phyloP scores from a whole-genome alignment of 2,113 vertebrate species.

The Ictalurus furcatus region DNA sequence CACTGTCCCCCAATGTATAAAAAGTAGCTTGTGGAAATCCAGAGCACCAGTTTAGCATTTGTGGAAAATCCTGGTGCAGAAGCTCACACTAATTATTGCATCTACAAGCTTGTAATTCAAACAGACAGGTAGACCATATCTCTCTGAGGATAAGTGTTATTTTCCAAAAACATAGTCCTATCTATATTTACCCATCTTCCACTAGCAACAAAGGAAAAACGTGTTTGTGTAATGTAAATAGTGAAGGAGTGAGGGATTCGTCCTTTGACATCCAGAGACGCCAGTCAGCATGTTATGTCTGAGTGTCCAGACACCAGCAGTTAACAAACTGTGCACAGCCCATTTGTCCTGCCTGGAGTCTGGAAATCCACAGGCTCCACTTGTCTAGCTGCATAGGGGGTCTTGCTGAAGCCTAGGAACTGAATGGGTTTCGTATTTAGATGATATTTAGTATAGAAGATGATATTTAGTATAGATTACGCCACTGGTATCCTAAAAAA shows the following conservation, averaged over 20 bases:
- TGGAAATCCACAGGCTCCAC: conserved; percentile 18
- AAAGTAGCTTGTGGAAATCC: conserved; percentile 31
- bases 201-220: conserved; percentile 8
- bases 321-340: conserved; percentile 40
- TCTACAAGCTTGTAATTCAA: conserved; percentile 35
- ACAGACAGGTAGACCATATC: not conserved
- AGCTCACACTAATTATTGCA: conserved; percentile 33
- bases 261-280: conserved; percentile 23
- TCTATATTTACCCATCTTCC: conserved; percentile 18
- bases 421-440: not conserved
- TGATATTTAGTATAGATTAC: not conserved
- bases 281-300: conserved; percentile 22
- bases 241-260: not conserved
- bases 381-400: conserved; percentile 27
- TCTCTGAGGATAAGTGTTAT: not conserved
- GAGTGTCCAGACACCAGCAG: conserved; percentile 20
- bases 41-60: conserved; percentile 30
- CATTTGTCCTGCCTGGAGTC: conserved; percentile 39
- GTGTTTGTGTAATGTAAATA: conserved; percentile 6
- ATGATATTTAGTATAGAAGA: not conserved
- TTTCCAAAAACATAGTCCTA: not conserved
- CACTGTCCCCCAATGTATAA: conserved; percentile 1
- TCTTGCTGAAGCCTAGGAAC: not conserved
- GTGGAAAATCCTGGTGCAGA: conserved; percentile 19
- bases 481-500: not conserved